phyloP scores from a whole-genome alignment of 2,888 invertebrate species.

The Drosophila pseudotalamancana region DNA sequence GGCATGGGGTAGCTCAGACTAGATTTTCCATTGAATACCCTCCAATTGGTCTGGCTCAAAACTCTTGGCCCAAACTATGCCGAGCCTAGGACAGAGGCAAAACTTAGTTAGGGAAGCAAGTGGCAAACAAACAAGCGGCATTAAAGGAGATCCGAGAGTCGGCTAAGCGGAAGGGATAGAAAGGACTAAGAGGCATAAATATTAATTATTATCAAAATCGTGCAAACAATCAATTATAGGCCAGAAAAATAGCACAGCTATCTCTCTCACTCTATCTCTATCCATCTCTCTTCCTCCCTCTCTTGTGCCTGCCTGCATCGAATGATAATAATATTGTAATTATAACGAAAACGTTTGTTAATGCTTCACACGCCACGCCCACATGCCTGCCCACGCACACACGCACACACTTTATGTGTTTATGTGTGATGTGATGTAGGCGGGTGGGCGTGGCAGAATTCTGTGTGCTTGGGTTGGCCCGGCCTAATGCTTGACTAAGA shows the following conservation, averaged over 20 bases:
- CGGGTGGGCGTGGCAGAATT: conserved; percentile 8
- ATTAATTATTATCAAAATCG: conserved; percentile 67
- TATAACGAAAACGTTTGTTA: conserved; percentile 68
- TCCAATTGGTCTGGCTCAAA: neutral
- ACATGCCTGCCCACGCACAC: too few relatives aligned
- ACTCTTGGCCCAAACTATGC: neutral
- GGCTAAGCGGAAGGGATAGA: conserved; percentile 19
- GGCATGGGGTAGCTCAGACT: too few relatives aligned
- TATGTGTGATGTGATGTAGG: neutral
- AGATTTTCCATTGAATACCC: conserved; percentile 1
- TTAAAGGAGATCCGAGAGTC: conserved; percentile 40
- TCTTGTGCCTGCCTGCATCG: conserved; percentile 31
- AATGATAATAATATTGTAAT: conserved; percentile 65
- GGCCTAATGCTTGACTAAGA: conserved; percentile 40
- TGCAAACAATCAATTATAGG: conserved; percentile 51
- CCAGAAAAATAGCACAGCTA: neutral
- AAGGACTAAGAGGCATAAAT: conserved; percentile 31
- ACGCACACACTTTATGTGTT: too few relatives aligned
- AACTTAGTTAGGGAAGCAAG: neutral
- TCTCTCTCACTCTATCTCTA: too few relatives aligned
- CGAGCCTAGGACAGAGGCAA: neutral
- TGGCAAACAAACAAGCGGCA: conserved; percentile 8
- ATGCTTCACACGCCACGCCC: conserved; percentile 39
- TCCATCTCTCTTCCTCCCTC: too few relatives aligned
- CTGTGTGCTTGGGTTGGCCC: neutral